Base-by-base conservation (phyloP, 2,113 vertebrate genomes). In the Calidris pugnax region DNA sequence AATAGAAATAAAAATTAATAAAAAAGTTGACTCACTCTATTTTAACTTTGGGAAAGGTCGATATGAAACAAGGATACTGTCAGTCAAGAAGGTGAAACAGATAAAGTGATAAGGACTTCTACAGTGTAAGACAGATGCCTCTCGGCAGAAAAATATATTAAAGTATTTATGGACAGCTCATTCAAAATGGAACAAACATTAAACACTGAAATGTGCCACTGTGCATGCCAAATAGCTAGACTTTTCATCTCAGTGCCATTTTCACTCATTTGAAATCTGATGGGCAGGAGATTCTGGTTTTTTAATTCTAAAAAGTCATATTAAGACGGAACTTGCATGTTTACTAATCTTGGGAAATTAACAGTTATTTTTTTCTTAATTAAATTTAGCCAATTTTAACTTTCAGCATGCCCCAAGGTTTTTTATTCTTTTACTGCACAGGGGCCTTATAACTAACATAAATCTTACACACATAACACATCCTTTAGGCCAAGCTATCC, bases 141-240 rank as follows among this genome's bases (percentile, higher is more conserved):
- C 78, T 82, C 79, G 84, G 86, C 90, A 75, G 71, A 92, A 88
- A 93, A 93, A 77, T 32, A 20, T 27, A 95, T 68, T 66, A 47
- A 95, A 97, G 37, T 60, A 95, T 81, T 91, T 94, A 93, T 75
- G 69, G 89, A 80, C 48, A 94, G 77, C 33, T 90, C 64, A 89
- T 87, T 94, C 62, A 92, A 95, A 97, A 87, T 39, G 53, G 21
- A 94, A 83, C 53, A 74, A 94, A 59, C 30, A 89, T 75, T 82
- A 93, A 94, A 89, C 26, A 74, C 43, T 94, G 86, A 95, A 95
- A 96, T 93, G 64, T 90, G 75, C 57, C 93, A 94, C 43, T 47
- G 21, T 21, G 37, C 14, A 32, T 76, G 75, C 53, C 62, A 85
- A 94, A 69, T 69, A 94, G 84, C 26, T 45, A 33, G 67, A 76